Percentiles rank a stretch among this genome's conserved stretches.
phyloP scores from a whole-genome alignment of 2,888 invertebrate species.

The Carterocephalus palaemon region DNA sequence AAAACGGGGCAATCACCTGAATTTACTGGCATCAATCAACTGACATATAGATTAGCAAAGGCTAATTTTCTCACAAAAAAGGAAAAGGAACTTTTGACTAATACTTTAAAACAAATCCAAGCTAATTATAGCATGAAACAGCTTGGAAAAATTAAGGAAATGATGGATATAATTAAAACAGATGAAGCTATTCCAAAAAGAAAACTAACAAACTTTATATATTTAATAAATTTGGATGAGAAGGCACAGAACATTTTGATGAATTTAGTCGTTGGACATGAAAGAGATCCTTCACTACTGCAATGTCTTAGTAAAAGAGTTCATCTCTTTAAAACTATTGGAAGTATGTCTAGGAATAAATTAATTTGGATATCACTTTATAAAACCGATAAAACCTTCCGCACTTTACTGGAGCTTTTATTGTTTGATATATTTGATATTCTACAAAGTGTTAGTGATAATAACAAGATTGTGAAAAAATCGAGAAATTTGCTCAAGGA shows the following conservation, averaged over 20 bases:
- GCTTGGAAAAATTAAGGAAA: neutral
- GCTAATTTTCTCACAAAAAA: constrained; percentile 17
- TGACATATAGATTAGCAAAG: constrained; percentile 5
- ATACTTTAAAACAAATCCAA: neutral
- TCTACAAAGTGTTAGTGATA: constrained; percentile 14
- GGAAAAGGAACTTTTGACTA: constrained; percentile 16
- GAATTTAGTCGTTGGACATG: constrained; percentile 13
- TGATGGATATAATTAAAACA: constrained; percentile 11
- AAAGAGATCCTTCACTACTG: constrained; percentile 12
- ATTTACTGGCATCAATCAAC: constrained; percentile 19
- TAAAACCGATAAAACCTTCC: constrained; percentile 21
- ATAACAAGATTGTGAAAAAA: constrained; percentile 17
- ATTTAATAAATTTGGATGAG: constrained; percentile 4
- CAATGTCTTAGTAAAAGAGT: constrained; percentile 20
- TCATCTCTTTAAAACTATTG: constrained; percentile 9
- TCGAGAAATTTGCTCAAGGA: constrained; percentile 17
- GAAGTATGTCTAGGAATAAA: constrained; percentile 9
- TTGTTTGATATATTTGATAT: constrained; percentile 25
- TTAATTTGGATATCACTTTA: constrained; percentile 16
- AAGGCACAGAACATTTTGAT: constrained; percentile 14
- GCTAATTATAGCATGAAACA: neutral
- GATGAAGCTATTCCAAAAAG: constrained; percentile 5
- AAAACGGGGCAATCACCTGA: neutral
- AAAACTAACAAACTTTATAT: constrained; percentile 7
- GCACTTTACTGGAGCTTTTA: constrained; percentile 19